A percentile compares a stretch with the other conserved stretches of the same genome.
phyloP scores from a whole-genome alignment of 1,140 invertebrate species.

The Dysdera silvatica region DNA sequence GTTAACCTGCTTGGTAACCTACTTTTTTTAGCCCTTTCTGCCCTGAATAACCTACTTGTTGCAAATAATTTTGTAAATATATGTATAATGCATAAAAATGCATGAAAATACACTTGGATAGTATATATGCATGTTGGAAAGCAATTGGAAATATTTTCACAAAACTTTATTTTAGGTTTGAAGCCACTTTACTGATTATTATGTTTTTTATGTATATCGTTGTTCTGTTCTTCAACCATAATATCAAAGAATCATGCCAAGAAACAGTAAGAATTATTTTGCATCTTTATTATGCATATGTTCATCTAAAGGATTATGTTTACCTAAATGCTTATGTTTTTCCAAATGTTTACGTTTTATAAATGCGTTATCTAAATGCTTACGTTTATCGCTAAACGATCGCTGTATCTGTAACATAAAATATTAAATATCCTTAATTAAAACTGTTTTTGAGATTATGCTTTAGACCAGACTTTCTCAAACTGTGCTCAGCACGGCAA shows the following conservation, averaged over 20 bases:
- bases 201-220: conserved; percentile 27
- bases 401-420: no score
- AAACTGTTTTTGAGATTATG: no score
- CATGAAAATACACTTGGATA: not conserved
- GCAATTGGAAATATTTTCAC: not conserved
- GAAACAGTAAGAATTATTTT: conserved; percentile 20
- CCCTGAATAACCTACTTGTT: not conserved
- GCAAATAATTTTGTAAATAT: not conserved
- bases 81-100: not conserved
- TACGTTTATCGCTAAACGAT: no score
- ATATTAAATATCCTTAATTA: no score
- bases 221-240: conserved; percentile 27
- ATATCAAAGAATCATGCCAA: conserved; percentile 22
- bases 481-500: no score
- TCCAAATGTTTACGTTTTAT: no score
- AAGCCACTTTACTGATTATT: conserved; percentile 20
- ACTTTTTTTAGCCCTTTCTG: not conserved
- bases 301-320: no score
- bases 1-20: not conserved
- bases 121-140: not conserved
- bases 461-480: no score
- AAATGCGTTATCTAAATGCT: no score
- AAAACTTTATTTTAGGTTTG: conserved; percentile 5
- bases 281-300: no score
- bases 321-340: no score